Evolutionary conservation across 2,888 invertebrate species (phyloP).

Genomic region (Volucella inanis): DNA sequence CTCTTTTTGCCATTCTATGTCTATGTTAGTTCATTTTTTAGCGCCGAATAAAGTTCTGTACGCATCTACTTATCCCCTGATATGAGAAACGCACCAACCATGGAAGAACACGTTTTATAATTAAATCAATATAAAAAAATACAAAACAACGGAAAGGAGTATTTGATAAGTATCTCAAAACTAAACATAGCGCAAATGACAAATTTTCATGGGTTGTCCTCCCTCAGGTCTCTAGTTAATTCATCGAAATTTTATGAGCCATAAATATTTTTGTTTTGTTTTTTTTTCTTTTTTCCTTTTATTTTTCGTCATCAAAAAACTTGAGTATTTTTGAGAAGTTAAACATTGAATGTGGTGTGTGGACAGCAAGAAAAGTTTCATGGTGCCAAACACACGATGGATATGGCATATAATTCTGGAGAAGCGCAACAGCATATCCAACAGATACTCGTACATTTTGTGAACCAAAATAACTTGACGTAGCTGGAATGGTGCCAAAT

Average conservation of each 20-base stretch:
- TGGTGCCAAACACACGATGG: slow-evolving; percentile 16
- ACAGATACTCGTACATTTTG: slow-evolving; percentile 1
- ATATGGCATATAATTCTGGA: slow-evolving; percentile 19
- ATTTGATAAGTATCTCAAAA: slow-evolving; percentile 22
- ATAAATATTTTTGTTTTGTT: slow-evolving; percentile 18
- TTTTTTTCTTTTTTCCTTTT: not conserved
- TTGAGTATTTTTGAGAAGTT: slow-evolving; percentile 1
- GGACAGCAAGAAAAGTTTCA: slow-evolving; percentile 33
- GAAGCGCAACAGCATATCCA: slow-evolving; percentile 43
- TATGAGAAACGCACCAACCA: slow-evolving; percentile 15
- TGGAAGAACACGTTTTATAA: slow-evolving; percentile 39
- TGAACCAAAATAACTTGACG: slow-evolving; percentile 50
- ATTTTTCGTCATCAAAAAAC: slow-evolving; percentile 12
- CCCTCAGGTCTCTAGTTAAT: slow-evolving; percentile 6
- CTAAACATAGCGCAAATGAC: slow-evolving; percentile 44
- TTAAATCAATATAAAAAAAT: slow-evolving; percentile 26
- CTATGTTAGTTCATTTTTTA: slow-evolving; percentile 36
- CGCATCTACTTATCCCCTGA: slow-evolving; percentile 13
- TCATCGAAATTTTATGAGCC: slow-evolving; percentile 46
- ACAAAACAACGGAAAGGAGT: slow-evolving; percentile 26
- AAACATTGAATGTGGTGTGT: not conserved
- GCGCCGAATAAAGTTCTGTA: slow-evolving; percentile 34
- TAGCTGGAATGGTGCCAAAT: slow-evolving; percentile 57
- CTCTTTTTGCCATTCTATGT: slow-evolving; percentile 1
- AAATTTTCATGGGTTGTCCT: slow-evolving; percentile 29